Evolutionary conservation across 2,888 invertebrate species (phyloP), one percentile per base, ranked within the genome.

Genomic region (Smittia aterrima): DNA sequence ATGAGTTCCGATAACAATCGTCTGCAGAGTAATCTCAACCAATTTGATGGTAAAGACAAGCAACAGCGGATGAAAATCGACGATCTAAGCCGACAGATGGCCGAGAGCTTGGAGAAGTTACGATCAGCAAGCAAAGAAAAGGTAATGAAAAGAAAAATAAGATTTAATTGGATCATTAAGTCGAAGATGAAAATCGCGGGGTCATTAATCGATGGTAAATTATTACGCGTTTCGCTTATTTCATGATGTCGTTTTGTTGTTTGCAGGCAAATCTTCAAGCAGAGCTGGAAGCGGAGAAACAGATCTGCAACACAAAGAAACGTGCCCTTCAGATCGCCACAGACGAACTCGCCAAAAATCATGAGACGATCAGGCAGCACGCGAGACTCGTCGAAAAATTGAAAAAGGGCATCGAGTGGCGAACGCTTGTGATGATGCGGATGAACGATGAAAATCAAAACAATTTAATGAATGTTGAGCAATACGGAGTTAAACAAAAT

Each of bases 321-420:
- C 80, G 81, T 75, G 82, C 82, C 0, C 75, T 83, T 13, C 81
- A 82, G 78, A 80, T 83, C 76, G 81, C 82, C 0, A 81, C 82
- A 1, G 82, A 82, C 38, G 82, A 83, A 76, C 82, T 83, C 64
- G 77, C 81, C 0, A 83, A 83, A 75, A 82, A 82, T 1, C 82
- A 83, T 76, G 80, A 82, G 76, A 82, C 82, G 24, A 82, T 83
- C 38, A 72, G 79, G 3, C 82, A 82, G 74, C 82, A 83, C 75
- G 76, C 77, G 11, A 79, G 80, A 22, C 81, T 82, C 27, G 75
- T 83, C 20, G 72, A 78, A 0, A 79, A 78, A 71, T 76, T 81
- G 1, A 80, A 80, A 47, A 81, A 81, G 24, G 80, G 80, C 0
- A 79, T 82, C 20, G 77, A 78, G 1, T 81, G 80, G 79, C 81